These are phyloP conservation scores for Catocala fraxini DNA, from an alignment of 2,888 invertebrate genomes.

Conservation along the genomic window DNA sequence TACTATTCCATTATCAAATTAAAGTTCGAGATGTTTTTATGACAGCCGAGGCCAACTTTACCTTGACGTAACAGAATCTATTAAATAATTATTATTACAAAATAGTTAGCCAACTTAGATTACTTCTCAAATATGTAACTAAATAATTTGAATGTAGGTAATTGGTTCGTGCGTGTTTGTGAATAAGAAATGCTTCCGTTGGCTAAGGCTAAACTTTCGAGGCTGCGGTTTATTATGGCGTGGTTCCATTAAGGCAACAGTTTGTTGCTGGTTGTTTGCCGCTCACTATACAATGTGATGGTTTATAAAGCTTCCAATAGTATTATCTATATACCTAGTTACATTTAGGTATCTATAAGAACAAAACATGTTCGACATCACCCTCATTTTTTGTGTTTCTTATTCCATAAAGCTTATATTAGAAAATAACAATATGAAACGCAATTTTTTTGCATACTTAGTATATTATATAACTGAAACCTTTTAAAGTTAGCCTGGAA, in stretches of 20 bases:
- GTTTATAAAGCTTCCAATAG: not conserved
- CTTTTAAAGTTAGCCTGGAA: no score
- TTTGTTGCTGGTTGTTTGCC: slow-evolving; percentile 1
- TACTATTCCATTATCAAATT: no score
- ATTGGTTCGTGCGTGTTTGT: slow-evolving; percentile 70
- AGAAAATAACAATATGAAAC: no score
- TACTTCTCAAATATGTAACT: slow-evolving; percentile 51
- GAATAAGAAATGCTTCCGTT: slow-evolving; percentile 67
- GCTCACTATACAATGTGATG: not conserved
- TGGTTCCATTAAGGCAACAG: not conserved
- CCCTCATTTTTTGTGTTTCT: no score
- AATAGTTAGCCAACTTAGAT: slow-evolving; percentile 50
- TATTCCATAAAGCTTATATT: no score
- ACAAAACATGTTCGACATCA: no score
- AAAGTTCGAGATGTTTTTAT: slow-evolving; percentile 5
- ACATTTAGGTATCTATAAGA: no score
- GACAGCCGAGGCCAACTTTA: not conserved
- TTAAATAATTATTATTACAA: slow-evolving; percentile 24
- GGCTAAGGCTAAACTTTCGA: slow-evolving; percentile 52
- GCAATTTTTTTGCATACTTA: no score
- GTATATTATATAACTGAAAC: no score
- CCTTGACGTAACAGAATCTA: not conserved
- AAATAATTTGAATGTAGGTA: slow-evolving; percentile 66
- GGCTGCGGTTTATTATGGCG: slow-evolving; percentile 46
- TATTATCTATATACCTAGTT: no score